A percentile compares a stretch with the other conserved stretches of the same genome.
Conservation (phyloP, 2,113 vertebrate species). For the Cariama cristata region DNA sequence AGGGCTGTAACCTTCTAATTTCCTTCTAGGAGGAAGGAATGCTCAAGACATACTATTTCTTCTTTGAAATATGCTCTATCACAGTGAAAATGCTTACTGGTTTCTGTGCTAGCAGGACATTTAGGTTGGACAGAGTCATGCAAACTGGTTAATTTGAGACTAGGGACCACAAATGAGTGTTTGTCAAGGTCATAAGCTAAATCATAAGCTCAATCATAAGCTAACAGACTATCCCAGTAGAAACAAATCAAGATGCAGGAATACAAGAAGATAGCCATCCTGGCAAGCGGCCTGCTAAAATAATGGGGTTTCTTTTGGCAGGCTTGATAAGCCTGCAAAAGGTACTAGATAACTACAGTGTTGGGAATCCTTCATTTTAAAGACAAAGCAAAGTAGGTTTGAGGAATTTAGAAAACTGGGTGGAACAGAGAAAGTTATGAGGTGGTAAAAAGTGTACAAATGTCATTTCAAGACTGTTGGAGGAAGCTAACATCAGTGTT, state of each 20-base stretch:
- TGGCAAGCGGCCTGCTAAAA: background rate
- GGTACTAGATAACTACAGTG: background rate
- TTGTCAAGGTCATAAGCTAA: background rate
- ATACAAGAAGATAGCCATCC: background rate
- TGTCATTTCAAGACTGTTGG: background rate
- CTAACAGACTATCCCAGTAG: background rate
- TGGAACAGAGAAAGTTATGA: background rate
- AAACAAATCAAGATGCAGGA: background rate
- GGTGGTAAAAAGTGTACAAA: background rate
- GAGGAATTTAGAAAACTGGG: background rate
- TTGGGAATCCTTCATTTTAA: background rate
- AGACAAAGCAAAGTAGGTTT: background rate
- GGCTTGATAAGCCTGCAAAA: background rate
- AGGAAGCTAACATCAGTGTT: background rate
- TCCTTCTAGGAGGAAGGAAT: background rate
- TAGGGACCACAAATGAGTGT: background rate
- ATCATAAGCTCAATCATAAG: background rate
- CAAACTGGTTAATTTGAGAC: background rate
- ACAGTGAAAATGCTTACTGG: fast-evolving
- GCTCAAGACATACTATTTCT: background rate
- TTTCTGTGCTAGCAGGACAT: background rate
- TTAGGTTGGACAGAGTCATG: background rate
- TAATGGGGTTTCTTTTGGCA: background rate
- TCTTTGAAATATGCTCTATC: background rate
- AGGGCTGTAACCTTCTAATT: background rate